phyloP scores from a whole-genome alignment of 2,797 vertebrate genomes.

The Melanotaenia maccullochi region DNA sequence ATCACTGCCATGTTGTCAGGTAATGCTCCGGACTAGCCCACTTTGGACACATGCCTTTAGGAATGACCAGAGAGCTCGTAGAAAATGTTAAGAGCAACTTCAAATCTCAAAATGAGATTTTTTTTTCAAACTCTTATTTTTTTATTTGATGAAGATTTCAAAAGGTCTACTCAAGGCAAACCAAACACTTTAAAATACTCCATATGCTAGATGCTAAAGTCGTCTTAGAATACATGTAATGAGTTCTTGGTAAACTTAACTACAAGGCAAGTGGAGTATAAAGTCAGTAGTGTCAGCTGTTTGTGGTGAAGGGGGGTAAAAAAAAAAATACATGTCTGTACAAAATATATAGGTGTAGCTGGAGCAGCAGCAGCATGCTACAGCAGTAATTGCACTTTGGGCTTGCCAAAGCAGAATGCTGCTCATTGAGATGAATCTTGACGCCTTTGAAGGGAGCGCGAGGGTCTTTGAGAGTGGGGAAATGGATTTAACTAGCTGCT shows the following conservation, averaged over 20 bases:
- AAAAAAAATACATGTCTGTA: conserved; percentile 59
- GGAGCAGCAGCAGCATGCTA: conserved; percentile 67
- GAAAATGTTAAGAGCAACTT: conserved; percentile 27
- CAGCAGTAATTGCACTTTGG: conserved; percentile 73
- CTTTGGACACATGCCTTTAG: conserved; percentile 25
- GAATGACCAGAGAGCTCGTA: conserved; percentile 29
- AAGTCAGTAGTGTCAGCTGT: conserved; percentile 69
- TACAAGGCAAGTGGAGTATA: conserved; percentile 47
- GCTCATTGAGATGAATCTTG: conserved; percentile 81
- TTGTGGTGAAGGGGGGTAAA: conserved; percentile 32
- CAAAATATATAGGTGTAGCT: conserved; percentile 73
- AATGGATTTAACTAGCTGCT: conserved; percentile 77
- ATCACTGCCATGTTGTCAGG: conserved; percentile 99
- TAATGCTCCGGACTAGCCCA: conserved; percentile 85
- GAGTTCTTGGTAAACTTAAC: conserved; percentile 41
- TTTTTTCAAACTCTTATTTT: neutral
- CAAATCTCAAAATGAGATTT: neutral
- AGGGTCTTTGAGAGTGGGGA: conserved; percentile 73
- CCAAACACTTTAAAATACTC: conserved; percentile 1
- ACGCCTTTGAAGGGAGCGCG: conserved; percentile 77
- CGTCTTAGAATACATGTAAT: conserved; percentile 24
- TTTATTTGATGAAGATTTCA: neutral
- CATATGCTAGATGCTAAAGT: conserved; percentile 15
- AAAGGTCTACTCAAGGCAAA: neutral
- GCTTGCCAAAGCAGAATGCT: conserved; percentile 81